These are phyloP conservation scores for Zaprionus capensis DNA, from an alignment of 1,140 invertebrate genomes.

Conservation along the genomic window DNA sequence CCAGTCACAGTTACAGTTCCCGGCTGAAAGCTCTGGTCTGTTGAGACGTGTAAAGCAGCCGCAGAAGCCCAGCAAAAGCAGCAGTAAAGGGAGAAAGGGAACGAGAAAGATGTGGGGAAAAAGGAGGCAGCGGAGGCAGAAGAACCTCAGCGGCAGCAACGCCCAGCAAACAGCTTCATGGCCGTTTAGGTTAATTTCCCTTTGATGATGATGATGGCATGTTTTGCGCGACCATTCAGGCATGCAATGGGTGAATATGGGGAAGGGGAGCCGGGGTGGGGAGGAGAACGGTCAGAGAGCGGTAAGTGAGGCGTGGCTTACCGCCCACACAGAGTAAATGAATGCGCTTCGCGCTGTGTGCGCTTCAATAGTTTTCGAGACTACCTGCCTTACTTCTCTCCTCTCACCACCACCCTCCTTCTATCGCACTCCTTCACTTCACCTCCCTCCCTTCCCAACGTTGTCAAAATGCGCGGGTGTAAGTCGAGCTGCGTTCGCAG, in stretches of 20 bases:
- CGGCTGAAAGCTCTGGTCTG: constrained; percentile 18
- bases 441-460: background rate
- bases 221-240: constrained; percentile 77
- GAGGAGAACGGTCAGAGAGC: background rate
- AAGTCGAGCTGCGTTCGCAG: constrained; percentile 26
- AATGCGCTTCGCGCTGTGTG: constrained; percentile 58
- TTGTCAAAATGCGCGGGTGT: constrained; percentile 16
- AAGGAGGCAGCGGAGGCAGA: background rate
- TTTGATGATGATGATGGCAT: constrained; percentile 79
- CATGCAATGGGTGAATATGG: constrained; percentile 60
- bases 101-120: background rate
- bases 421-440: constrained; percentile 10
- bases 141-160: constrained; percentile 43
- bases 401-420: background rate
- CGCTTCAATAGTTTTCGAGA: constrained; percentile 72
- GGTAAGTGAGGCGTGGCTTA: background rate
- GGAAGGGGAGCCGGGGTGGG: background rate
- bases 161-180: constrained; percentile 68
- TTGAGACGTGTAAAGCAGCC: constrained; percentile 44
- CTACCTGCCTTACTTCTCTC: constrained; percentile 4
- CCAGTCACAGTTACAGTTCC: constrained; percentile 30
- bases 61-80: constrained; percentile 37
- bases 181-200: constrained; percentile 80
- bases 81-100: background rate
- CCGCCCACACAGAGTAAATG: constrained; percentile 56